Base-by-base conservation (phyloP, 2,888 invertebrate species). In the Apodemia zela region DNA sequence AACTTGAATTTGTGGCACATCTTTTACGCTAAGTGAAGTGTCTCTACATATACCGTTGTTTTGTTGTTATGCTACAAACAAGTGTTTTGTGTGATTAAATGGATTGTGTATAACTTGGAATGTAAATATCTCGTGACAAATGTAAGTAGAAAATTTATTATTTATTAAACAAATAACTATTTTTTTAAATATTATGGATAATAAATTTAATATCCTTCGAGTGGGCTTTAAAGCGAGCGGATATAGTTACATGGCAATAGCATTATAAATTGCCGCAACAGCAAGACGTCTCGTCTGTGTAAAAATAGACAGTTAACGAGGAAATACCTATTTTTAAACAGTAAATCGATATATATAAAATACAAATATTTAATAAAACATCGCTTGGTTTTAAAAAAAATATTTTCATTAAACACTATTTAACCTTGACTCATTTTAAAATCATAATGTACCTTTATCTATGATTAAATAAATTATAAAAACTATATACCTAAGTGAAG, bases 21-120 rank as follows among this genome's bases (percentile, higher is more conserved):
- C 67, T 70, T 71, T 67, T 64, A 71, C 76, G 76, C 73, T 76
- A 78, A 82, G 85, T 86, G 82, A 77, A 84, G 87, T 88, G 85
- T 72, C 75, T 74, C 72, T 72, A 73, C 71, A 72, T 71, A 66
- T 66, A 75, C 73, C 74, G 68, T 72, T 76, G 71, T 77, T 69
- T 69, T 73, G 80, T 79, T 81, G 79, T 81, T 79, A 78, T 85
- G 82, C 73, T 76, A 70, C 74, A 77, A 78, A 79, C 75, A 81
- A 85, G 85, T 88, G 87, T 82, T 79, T 78, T 79, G 87, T 88
- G 87, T 74, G 73, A 72, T 77, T 79, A 78, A 69, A 68, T 72
- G 89, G 87, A 89, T 88, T 89, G 81, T 82, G 78, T 74, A 75
- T 72, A 73, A 74, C 76, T 85, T 80, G 85, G 87, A 85, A 82